Evolutionary conservation across 2,888 invertebrate genomes (phyloP), one percentile per base, ranked within the genome.

Genomic region (Athrips mouffetella): DNA sequence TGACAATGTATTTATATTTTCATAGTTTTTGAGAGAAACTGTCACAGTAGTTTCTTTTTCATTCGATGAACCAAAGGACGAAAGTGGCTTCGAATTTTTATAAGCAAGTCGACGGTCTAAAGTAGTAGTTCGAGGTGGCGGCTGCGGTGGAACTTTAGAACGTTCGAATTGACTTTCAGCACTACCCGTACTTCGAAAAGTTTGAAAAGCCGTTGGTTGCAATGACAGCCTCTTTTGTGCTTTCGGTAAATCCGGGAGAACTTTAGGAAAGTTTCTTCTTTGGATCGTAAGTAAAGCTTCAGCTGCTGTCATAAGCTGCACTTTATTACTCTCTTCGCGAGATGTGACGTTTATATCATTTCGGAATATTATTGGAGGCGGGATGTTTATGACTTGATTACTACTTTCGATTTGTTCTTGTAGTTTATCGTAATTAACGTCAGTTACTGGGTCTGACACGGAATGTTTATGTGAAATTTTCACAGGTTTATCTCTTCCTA

Each of bases 201-300:
- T 79, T 73, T 86, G 83, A 48, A 88, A 70, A 48, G 73, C 58
- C 3, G 81, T 80, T 2, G 91, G 91, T 55, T 93, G 93, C 70
- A 93, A 79, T 1, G 92, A 92, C 47, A 92, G 78, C n/a, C 92
- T 79, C 63, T 92, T 92, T 64, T 89, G 88, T 29, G 77, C 62
- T 60, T 78, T 86, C 1, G 92, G 91, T 60, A 93, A 91, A 74
- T 95, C 95, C n/a, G 96, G 96, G 25, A 96, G 72, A 1, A 96
- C 96, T 89, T 96, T 96, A 0, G 96, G 96, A 67, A 93, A 96
- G 70, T 95, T 96, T 59, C 94, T 87, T 50, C 93, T 89, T 72
- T 94, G 93, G 35, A 96, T 93, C 25, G 92, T 92, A 53, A 91
- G 83, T 45, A 95, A 70, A 0, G 94, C 92, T 70, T 95, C 94